A percentile compares a stretch with the other conserved stretches of the same genome.
phyloP scores from a whole-genome alignment of 1,140 invertebrate genomes.

The Caenorhabditis remanei region DNA sequence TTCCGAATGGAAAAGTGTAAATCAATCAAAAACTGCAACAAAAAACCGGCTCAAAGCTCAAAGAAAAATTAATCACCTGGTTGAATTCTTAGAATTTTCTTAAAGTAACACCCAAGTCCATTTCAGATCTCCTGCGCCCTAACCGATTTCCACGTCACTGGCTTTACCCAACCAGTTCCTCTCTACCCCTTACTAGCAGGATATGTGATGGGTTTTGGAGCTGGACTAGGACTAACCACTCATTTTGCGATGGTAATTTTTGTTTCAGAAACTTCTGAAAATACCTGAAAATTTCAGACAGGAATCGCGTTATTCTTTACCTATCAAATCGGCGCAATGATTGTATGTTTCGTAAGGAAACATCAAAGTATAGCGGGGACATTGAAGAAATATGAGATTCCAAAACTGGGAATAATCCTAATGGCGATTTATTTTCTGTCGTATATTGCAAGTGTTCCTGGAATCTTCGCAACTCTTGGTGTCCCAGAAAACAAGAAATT shows the following conservation, averaged over 20 bases:
- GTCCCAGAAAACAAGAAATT: neutral
- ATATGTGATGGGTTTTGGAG: neutral
- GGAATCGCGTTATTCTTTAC: neutral
- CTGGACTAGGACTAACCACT: neutral
- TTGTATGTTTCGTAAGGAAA: neutral
- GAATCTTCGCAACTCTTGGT: neutral
- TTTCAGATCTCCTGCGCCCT: neutral
- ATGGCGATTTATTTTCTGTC: neutral
- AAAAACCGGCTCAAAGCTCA: too few species aligned
- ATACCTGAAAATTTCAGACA: neutral
- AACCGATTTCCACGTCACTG: neutral
- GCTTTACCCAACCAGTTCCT: neutral
- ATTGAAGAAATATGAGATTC: neutral
- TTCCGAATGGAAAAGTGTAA: too few species aligned
- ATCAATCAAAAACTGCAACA: too few species aligned
- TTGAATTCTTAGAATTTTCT: neutral
- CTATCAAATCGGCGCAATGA: conserved; percentile 17
- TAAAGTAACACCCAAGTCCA: too few species aligned
- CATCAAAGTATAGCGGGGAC: neutral
- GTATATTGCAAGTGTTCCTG: neutral
- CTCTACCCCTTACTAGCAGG: neutral
- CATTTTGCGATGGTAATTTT: neutral
- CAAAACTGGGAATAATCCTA: neutral
- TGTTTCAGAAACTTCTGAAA: too few species aligned
- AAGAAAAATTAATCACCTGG: too few species aligned